A percentile compares a stretch with the other conserved stretches of the same genome.
These are phyloP conservation scores for Homarus americanus DNA, from an alignment of 1,140 invertebrate genomes.

Conservation along the genomic window DNA sequence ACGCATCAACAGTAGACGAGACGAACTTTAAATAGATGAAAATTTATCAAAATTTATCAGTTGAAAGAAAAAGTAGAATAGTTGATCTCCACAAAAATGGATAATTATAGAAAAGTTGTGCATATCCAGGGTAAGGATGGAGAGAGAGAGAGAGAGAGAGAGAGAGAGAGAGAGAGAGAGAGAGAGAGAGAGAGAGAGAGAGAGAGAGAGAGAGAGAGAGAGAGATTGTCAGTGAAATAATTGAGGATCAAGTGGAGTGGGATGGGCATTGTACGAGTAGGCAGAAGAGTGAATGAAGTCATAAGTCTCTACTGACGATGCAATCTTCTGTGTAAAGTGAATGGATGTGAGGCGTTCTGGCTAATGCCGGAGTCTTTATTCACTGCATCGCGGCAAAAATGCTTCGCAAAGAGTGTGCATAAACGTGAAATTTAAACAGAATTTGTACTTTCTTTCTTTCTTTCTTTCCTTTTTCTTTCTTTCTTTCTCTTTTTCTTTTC, in stretches of 20 bases:
- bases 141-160: constrained; percentile 2
- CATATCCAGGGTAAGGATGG: neutral
- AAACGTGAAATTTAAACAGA: too few relatives aligned
- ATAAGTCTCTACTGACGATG: too few relatives aligned
- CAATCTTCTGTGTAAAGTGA: too few relatives aligned
- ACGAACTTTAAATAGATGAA: too few relatives aligned
- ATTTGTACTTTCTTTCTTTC: neutral
- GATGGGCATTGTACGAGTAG: neutral
- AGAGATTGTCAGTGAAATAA: neutral
- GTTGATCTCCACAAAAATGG: too few relatives aligned
- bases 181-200: constrained; percentile 5
- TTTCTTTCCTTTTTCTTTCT: neutral
- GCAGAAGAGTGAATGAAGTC: neutral
- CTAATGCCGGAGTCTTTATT: too few relatives aligned
- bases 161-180: constrained; percentile 8
- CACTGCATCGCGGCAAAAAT: too few relatives aligned
- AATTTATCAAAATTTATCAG: constrained; percentile 2
- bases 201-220: constrained; percentile 6
- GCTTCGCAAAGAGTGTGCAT: too few relatives aligned
- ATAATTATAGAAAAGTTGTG: too few relatives aligned
- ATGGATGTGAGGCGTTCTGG: too few relatives aligned
- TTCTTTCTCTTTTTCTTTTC: neutral
- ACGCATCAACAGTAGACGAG: too few relatives aligned
- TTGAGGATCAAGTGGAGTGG: neutral
- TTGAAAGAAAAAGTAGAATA: neutral